Evolutionary conservation across 2,888 invertebrate species (phyloP).

Genomic region (Toxonevra muliebris): DNA sequence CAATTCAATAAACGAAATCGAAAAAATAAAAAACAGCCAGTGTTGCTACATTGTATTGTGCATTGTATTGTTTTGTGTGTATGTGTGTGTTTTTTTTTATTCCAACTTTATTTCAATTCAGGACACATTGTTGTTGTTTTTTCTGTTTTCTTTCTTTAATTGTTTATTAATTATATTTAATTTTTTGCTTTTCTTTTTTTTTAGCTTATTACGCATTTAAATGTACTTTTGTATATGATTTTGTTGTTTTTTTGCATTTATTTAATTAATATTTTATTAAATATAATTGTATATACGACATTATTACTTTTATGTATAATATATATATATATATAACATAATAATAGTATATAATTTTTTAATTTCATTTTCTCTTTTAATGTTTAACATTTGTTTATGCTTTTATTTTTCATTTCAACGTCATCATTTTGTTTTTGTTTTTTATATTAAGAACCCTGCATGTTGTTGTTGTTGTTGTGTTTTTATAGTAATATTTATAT

Average conservation of each 20-base stretch:
- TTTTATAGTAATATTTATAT: neutral
- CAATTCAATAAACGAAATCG: no score
- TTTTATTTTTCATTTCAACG: neutral
- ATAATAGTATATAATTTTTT: slow-evolving; percentile 1
- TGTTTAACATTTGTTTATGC: neutral
- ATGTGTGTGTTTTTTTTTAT: neutral
- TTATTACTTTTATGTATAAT: slow-evolving; percentile 3
- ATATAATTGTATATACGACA: slow-evolving; percentile 2
- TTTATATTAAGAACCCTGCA: neutral
- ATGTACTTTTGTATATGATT: neutral
- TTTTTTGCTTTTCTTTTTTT: neutral
- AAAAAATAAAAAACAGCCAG: no score
- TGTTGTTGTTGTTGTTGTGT: slow-evolving; percentile 3
- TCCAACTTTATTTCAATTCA: neutral
- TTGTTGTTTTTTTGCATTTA: neutral
- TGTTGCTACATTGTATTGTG: no score
- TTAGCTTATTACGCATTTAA: slow-evolving; percentile 1
- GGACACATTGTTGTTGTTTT: neutral
- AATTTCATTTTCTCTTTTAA: neutral
- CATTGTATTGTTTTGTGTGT: no score
- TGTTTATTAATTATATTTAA: neutral
- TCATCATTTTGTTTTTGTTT: neutral
- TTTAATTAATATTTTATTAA: slow-evolving; percentile 1
- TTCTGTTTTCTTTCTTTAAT: neutral
- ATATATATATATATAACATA: slow-evolving; percentile 1